Evolutionary conservation across 2,113 vertebrate genomes (phyloP).

Genomic region (Hemiprocne comata): DNA sequence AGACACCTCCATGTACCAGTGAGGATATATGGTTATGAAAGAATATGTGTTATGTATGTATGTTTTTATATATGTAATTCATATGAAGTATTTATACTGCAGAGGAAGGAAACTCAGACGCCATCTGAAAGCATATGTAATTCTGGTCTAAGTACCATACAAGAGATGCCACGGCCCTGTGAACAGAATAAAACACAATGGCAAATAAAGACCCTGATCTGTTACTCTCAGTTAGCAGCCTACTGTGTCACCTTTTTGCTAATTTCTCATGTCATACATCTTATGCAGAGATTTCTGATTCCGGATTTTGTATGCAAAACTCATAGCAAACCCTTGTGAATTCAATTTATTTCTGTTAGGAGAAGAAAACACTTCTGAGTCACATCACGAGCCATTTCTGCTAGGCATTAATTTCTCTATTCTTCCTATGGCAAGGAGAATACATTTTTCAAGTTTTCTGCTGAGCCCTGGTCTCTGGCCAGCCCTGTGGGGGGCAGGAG

Average conservation of each 20-base stretch:
- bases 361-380: not conserved
- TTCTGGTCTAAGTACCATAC: not conserved
- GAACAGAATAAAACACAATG: not conserved
- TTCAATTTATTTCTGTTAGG: not conserved
- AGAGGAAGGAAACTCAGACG: not conserved
- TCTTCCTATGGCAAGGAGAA: not conserved
- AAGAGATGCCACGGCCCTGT: not conserved
- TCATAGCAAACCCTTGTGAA: not conserved
- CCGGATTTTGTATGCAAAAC: not conserved
- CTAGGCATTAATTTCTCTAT: not conserved
- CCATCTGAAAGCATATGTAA: not conserved
- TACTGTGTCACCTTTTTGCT: not conserved
- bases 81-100: not conserved
- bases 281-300: not conserved
- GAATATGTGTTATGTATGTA: not conserved
- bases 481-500: not conserved
- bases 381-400: not conserved
- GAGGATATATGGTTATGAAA: not conserved
- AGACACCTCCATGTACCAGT: not conserved
- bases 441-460: not conserved
- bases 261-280: not conserved
- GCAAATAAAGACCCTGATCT: accelerated
- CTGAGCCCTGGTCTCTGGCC: not conserved
- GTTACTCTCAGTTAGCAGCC: not conserved
- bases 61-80: not conserved